Conservation (phyloP, 2,113 vertebrate genomes). For the Anser cygnoides region DNA sequence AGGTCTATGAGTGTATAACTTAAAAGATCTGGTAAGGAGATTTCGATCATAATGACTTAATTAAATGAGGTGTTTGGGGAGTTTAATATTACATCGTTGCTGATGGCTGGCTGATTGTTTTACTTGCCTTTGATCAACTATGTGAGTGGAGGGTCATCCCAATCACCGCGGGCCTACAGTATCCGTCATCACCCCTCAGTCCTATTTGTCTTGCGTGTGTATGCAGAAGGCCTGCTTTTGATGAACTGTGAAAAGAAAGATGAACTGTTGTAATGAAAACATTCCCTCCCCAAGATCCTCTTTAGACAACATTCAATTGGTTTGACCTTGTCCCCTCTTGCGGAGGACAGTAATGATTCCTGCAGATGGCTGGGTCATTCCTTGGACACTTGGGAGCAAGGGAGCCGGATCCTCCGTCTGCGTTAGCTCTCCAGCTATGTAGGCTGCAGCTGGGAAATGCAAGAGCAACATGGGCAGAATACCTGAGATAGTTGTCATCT, state of each 20-base stretch:
- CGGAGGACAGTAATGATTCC: slow-evolving; percentile 62
- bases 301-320: slow-evolving; percentile 66
- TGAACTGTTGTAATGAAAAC: slow-evolving; percentile 75
- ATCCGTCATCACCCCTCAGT: slow-evolving; percentile 49
- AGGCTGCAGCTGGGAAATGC: slow-evolving; percentile 6
- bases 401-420: neutral
- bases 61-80: slow-evolving; percentile 70
- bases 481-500: neutral
- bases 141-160: slow-evolving; percentile 67
- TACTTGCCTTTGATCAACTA: slow-evolving; percentile 71
- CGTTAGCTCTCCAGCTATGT: neutral
- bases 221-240: slow-evolving; percentile 62
- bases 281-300: slow-evolving; percentile 66
- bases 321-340: slow-evolving; percentile 59
- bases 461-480: neutral
- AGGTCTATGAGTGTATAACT: slow-evolving; percentile 39
- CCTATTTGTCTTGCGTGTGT: slow-evolving; percentile 64
- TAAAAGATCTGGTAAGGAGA: slow-evolving; percentile 60
- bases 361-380: slow-evolving; percentile 67
- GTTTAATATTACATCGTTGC: slow-evolving; percentile 53
- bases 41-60: slow-evolving; percentile 56
- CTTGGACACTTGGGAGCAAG: slow-evolving; percentile 49
- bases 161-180: slow-evolving; percentile 27
- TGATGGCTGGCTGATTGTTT: slow-evolving; percentile 65
- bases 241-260: slow-evolving; percentile 77